Conservation (phyloP, 2,797 vertebrate genomes). For the Malacoctenus gilli region DNA sequence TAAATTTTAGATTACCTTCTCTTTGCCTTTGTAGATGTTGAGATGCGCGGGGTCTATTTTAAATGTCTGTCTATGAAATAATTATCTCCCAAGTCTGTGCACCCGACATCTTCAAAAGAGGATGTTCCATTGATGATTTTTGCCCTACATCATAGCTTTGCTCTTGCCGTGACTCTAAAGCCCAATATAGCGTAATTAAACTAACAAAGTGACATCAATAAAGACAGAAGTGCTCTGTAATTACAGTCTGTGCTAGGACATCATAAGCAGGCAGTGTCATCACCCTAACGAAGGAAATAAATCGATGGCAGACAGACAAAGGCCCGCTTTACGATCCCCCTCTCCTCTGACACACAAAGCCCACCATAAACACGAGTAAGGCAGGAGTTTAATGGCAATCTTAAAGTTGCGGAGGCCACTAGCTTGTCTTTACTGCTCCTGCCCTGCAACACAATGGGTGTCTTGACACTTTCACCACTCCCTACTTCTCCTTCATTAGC, state of each 20-base stretch:
- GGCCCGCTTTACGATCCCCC: conserved; percentile 76
- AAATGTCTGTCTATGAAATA: conserved; percentile 75
- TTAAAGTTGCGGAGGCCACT: conserved; percentile 82
- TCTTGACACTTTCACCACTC: conserved; percentile 72
- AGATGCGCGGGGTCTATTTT: conserved; percentile 68
- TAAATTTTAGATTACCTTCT: conserved; percentile 71
- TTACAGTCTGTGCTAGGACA: conserved; percentile 80
- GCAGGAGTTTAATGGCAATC: conserved; percentile 82
- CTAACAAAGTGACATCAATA: conserved; percentile 84
- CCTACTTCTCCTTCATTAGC: conserved; percentile 71
- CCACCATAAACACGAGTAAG: conserved; percentile 77
- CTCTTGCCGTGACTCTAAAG: conserved; percentile 77
- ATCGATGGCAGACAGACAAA: conserved; percentile 83
- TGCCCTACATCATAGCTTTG: conserved; percentile 78
- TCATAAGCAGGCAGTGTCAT: conserved; percentile 81
- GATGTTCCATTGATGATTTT: conserved; percentile 81
- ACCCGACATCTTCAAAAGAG: conserved; percentile 75
- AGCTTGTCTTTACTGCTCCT: conserved; percentile 79
- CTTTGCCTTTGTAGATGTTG: conserved; percentile 72
- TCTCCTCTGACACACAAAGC: conserved; percentile 78
- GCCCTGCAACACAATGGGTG: conserved; percentile 72
- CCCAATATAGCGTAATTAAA: conserved; percentile 85
- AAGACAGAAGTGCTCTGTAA: conserved; percentile 80
- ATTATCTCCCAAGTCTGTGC: conserved; percentile 72
- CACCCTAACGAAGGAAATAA: conserved; percentile 83